Evolutionary conservation across 2,113 vertebrate species (phyloP).

Genomic region (Chlamydotis undulata): DNA sequence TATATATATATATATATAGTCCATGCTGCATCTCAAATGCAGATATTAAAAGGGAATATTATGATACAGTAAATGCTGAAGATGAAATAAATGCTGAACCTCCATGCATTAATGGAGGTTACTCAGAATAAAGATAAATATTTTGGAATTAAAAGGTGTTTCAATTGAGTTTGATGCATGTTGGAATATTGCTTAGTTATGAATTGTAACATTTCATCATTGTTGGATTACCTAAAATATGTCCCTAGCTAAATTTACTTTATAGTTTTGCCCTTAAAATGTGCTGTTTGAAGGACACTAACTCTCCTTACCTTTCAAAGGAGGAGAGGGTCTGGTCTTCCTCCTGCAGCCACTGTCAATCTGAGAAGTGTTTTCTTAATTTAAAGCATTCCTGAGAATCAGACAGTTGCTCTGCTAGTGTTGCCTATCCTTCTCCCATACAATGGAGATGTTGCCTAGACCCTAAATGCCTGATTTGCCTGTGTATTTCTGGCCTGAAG

Average conservation of each 20-base stretch:
- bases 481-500: neutral
- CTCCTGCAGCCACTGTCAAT: neutral
- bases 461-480: neutral
- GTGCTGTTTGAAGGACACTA: neutral
- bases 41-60: neutral
- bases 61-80: neutral
- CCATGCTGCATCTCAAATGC: neutral
- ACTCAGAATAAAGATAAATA: neutral
- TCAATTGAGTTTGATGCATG: neutral
- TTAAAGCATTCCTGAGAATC: neutral
- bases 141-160: neutral
- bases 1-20: too few species aligned
- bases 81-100: neutral
- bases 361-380: neutral
- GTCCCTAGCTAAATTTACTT: neutral
- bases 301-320: neutral
- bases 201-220: neutral
- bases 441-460: neutral
- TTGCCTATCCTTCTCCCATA: neutral
- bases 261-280: neutral
- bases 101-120: neutral
- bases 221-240: neutral
- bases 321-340: neutral
- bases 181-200: neutral
- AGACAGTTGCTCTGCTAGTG: neutral